Evolutionary conservation across 1,140 invertebrate species (phyloP), one percentile per base, ranked within the genome.

Genomic region (Drosophila ficusphila): DNA sequence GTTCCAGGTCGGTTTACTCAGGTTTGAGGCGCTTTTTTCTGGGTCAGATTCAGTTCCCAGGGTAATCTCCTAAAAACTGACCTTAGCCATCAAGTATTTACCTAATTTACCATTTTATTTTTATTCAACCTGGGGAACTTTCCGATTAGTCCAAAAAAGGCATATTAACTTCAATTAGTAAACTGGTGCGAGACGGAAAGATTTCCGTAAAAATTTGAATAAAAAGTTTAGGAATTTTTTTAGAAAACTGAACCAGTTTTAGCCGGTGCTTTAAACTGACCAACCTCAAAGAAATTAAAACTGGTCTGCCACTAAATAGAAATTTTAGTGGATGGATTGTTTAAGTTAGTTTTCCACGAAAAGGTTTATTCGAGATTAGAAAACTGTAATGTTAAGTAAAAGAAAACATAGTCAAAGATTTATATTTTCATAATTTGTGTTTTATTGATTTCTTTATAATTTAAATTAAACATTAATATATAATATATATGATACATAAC

Each of bases 401-500:
- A 39, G 12, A 52, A 39, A 52, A 52, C 19, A 68, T 12, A 27
- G 8, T 54, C 42, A 53, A 5, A 34, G 21, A 21, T 69, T 16
- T 8, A 34, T 72, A 47, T 54, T 68, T 51, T 19, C 7, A 52
- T 53, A 18, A 34, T 48, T 73, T 56, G n/a, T 48, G 29, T 64
- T 74, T 73, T 82, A 52, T 60, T 52, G 25, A 60, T 53, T 53
- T 46, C 29, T 36, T 53, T 72, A 62, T 73, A 62, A 57, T 76
- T 71, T 58, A 74, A 83, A 76, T 70, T 83, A 75, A 83, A 74
- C 51, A 65, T 78, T 70, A 85, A 75, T 75, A 75, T 73, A 73
- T 72, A 73, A 72, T 73, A 74, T 79, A 75, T 76, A 81, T 72
- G 60, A 44, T 81, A 79, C 69, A 77, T 82, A 82, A 82, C 74